Percentiles rank a stretch among this genome's conserved stretches.
These are phyloP conservation scores for Carollia perspicillata DNA, from an alignment of 2,113 vertebrate species.

Conservation along the genomic window DNA sequence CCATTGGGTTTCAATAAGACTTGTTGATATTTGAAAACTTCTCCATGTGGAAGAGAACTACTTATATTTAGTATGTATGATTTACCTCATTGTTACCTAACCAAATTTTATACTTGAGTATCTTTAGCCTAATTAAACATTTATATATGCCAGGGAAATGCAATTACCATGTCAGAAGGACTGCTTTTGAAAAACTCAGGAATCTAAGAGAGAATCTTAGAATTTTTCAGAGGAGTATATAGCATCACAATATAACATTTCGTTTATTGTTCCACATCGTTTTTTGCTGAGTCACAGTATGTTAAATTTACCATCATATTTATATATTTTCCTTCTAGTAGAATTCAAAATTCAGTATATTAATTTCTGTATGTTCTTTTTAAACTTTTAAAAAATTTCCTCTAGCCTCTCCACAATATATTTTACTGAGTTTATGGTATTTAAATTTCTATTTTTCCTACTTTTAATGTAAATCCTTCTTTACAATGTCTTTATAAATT, in stretches of 20 bases:
- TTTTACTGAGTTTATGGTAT: neutral
- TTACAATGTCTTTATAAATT: neutral
- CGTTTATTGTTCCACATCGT: neutral
- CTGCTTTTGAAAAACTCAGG: neutral
- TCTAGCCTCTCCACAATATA: neutral
- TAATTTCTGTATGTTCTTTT: neutral
- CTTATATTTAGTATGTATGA: neutral
- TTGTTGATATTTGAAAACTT: neutral
- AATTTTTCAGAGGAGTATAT: neutral
- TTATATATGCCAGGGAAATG: neutral
- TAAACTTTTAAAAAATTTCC: neutral
- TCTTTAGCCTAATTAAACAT: slow-evolving; percentile 4
- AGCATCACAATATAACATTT: neutral
- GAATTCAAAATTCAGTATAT: neutral
- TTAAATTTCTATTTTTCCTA: neutral
- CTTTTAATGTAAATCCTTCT: neutral
- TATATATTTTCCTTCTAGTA: neutral
- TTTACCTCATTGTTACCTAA: neutral
- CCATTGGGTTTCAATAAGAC: neutral
- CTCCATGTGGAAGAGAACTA: neutral
- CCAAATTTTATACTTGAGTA: neutral
- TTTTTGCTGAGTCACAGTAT: neutral
- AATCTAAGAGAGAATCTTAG: neutral
- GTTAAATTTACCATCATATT: neutral
- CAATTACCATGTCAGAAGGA: neutral